Base-by-base conservation (phyloP, 1,140 invertebrate species). In the Anastrepha obliqua region DNA sequence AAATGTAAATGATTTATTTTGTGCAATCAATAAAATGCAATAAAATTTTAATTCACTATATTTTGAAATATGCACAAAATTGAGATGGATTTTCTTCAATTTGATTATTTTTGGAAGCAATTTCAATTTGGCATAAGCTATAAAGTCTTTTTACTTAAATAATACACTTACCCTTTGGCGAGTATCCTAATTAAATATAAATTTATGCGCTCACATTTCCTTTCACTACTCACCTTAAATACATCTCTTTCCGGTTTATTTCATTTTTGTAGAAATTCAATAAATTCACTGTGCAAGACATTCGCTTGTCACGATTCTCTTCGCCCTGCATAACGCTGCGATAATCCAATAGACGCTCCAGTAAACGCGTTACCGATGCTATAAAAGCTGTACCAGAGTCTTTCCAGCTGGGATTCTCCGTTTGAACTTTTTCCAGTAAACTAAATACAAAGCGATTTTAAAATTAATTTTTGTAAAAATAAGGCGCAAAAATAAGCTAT, bases 221-320 rank as follows among this genome's bases (percentile, higher is more conserved):
- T 29, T 29, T 29, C 29, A 29, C 4, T 6, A 88, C 74, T 20
- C 67, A 93, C 70, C 98, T 95, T 47, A 99, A 94, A 93, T 99
- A 99, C 97, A 99, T 98, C 93, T 99, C 98, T 90, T 98, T 97
- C 51, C 98, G 95, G 90, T 98, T 97, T 88, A 99, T 98, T 93
- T 98, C 98, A 92, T 98, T 98, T 93, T 99, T 98, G 94, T 99
- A 99, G 93, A 99, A 99, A 91, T 99, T 98, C 93, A 99, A 94
- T 88, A 99, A 94, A 94, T 99, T 99, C 67, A 99, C 98, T 2
- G 98, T 99, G 93, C 98, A 99, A 4, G 97, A 98, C 98, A 99
- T 99, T 64, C 98, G 95, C 93, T 98, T 98, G 90, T 98, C 97
- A 42, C 97, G 94, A 93, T 98, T 98, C 91, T 98, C 97, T 92